phyloP scores from a whole-genome alignment of 2,797 vertebrate species.

The Coccyzus lansbergi region DNA sequence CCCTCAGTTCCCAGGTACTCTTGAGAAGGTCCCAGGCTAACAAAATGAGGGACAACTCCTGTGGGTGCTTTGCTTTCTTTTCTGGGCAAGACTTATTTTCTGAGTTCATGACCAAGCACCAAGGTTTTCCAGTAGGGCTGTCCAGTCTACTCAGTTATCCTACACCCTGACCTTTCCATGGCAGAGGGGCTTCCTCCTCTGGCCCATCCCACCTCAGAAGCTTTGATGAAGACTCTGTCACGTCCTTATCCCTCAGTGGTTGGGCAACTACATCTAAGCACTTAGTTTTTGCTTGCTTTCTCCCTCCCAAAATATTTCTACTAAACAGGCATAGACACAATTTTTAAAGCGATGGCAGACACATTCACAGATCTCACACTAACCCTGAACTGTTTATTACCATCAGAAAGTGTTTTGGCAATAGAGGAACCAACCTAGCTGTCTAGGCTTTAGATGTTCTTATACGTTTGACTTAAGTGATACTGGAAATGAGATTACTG shows the following conservation, averaged over 20 bases:
- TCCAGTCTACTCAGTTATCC: neutral
- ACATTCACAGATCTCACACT: neutral
- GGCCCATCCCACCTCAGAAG: neutral
- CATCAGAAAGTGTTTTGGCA: neutral
- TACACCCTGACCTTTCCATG: accelerated
- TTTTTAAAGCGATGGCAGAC: neutral
- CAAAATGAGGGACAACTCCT: neutral
- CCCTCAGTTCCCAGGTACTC: neutral
- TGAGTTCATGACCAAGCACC: neutral
- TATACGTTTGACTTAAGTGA: neutral
- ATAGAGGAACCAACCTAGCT: neutral
- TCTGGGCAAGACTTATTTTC: neutral
- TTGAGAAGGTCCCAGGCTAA: neutral
- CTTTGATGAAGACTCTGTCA: neutral
- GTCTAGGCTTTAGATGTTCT: accelerated
- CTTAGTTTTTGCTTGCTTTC: neutral
- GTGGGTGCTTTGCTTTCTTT: neutral
- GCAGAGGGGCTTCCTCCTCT: neutral
- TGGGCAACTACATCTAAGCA: neutral
- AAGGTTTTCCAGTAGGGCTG: neutral
- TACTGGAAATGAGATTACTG: neutral
- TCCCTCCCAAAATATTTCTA: neutral
- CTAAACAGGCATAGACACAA: neutral
- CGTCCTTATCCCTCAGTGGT: neutral
- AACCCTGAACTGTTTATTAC: neutral